Evolutionary conservation across 2,888 invertebrate species (phyloP).

Genomic region (Drosophila kambysellisi): DNA sequence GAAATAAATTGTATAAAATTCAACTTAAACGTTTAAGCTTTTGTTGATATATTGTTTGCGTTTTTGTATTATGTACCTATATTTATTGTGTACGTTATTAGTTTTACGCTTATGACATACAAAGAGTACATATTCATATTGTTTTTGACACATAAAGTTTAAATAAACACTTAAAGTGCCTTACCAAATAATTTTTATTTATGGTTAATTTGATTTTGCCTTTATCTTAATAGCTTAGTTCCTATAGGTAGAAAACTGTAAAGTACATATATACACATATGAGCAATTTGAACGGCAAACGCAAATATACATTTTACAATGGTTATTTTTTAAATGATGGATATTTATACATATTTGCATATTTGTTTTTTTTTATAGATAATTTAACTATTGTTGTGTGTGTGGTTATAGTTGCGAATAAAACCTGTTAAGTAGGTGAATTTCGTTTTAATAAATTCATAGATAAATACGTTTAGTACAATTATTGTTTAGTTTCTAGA

Average conservation of each 20-base stretch:
- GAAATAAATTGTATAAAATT: slow-evolving; percentile 74
- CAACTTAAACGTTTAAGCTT: slow-evolving; percentile 61
- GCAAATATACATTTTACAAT: slow-evolving; percentile 24
- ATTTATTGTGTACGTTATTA: slow-evolving; percentile 38
- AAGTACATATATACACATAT: slow-evolving; percentile 34
- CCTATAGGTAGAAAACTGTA: slow-evolving; percentile 50
- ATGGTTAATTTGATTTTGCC: slow-evolving; percentile 62
- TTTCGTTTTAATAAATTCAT: slow-evolving; percentile 17
- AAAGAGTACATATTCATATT: slow-evolving; percentile 26
- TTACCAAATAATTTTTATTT: slow-evolving; percentile 66
- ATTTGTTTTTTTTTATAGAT: slow-evolving; percentile 6
- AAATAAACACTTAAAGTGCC: slow-evolving; percentile 70
- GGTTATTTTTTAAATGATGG: not conserved
- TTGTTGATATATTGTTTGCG: slow-evolving; percentile 63
- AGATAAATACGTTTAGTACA: slow-evolving; percentile 4
- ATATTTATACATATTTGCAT: slow-evolving; percentile 26
- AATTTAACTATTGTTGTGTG: slow-evolving; percentile 23
- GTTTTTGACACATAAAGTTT: slow-evolving; percentile 45
- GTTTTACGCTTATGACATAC: slow-evolving; percentile 18
- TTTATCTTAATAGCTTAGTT: slow-evolving; percentile 43
- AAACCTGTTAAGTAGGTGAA: slow-evolving; percentile 38
- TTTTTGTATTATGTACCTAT: slow-evolving; percentile 34
- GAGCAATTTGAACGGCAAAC: slow-evolving; percentile 33
- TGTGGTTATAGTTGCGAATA: slow-evolving; percentile 24
- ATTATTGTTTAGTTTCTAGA: slow-evolving; percentile 19